Evolutionary conservation across 1,140 invertebrate genomes (phyloP), one percentile per base, ranked within the genome.

Genomic region (Pomacea maculata): DNA sequence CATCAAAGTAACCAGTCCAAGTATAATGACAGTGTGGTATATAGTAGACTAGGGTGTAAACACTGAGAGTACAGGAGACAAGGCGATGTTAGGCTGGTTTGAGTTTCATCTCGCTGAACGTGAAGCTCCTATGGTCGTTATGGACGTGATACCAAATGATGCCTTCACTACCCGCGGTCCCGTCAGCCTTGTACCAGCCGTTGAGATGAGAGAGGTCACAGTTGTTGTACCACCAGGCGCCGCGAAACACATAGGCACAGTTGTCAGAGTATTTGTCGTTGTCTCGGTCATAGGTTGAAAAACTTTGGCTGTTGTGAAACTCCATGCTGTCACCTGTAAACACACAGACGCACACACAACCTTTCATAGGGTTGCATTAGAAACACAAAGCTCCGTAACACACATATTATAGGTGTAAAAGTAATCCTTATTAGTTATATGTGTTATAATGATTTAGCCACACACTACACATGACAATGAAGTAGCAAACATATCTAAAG

Each of bases 151-250:
- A 65, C 64, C 64, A 65, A 1, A 1, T 65, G 64, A 65, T n/a
- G 6, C 64, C n/a, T 2, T 19, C n/a, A n/a, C 1, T 2, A 65
- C n/a, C n/a, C 64, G 2, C 64, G 15, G 15, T 17, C 17, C 17
- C 15, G 15, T 17, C 3, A n/a, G 17, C 64, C 64, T 19, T 19
- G 64, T 65, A 65, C 6, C 64, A 6, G 6, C 94, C 94, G 86
- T 94, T 94, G 45, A 94, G 88, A 86, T 94, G 93, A 25, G 93
- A 88, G 86, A 93, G 93, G 77, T 93, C 93, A 84, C 94, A 94
- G 90, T 92, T 92, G 83, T 93, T 91, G 86, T 93, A 94, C 94
- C 94, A 94, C 94, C 94, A 94, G 4, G 93, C 94, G 14, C 85
- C 79, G 1, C 91, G 92, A 70, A 89, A 87, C 81, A 92, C 92